Conservation (phyloP, 2,113 vertebrate species). For the Bubo blakistoni region DNA sequence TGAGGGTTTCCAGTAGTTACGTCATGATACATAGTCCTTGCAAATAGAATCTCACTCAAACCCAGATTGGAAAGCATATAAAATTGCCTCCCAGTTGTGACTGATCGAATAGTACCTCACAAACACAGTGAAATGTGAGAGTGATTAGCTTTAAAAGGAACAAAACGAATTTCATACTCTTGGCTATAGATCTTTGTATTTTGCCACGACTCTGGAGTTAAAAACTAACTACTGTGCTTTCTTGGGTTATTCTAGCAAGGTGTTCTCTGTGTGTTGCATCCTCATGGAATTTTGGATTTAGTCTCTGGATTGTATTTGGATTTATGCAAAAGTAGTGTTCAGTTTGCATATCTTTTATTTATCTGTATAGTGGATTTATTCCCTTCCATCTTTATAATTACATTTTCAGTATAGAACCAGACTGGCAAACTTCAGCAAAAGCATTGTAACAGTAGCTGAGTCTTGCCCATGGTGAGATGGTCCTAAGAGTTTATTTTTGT, state of each 20-base stretch:
- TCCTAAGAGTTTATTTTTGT: background rate
- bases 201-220: background rate
- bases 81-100: background rate
- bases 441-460: conserved; percentile 56
- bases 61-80: background rate
- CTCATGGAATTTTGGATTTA: background rate
- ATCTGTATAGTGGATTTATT: background rate
- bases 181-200: background rate
- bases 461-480: conserved; percentile 67
- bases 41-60: background rate
- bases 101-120: background rate
- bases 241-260: background rate
- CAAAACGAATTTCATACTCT: background rate
- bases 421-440: conserved; percentile 58
- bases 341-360: background rate
- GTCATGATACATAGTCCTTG: background rate
- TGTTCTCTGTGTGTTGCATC: background rate
- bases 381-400: background rate
- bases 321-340: background rate
- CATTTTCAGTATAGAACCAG: conserved; percentile 18
- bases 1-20: conserved; percentile 3
- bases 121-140: background rate
- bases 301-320: background rate
- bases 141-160: background rate
- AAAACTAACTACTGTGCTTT: background rate